Evolutionary conservation across 2,888 invertebrate species (phyloP).

Genomic region (Helleia helle): DNA sequence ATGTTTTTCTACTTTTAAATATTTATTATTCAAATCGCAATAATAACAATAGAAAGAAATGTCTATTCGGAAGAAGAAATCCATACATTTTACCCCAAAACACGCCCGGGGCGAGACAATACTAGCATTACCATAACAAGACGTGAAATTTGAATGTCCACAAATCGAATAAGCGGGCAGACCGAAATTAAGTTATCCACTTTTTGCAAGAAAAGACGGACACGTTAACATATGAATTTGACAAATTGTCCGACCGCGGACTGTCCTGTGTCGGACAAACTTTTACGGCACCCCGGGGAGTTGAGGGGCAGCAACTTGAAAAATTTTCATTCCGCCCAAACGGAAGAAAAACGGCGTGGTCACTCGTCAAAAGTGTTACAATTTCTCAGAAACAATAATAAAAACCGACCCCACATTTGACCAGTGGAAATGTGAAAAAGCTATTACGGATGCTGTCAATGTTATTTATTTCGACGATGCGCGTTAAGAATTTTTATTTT

Average conservation of each 20-base stretch:
- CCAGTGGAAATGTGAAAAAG: conserved; percentile 55
- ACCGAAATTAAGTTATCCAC: conserved; percentile 69
- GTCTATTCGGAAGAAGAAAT: conserved; percentile 3
- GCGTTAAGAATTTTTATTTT: conserved; percentile 67
- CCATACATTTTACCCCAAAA: conserved; percentile 22
- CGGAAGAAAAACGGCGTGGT: conserved; percentile 67
- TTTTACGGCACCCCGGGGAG: conserved; percentile 71
- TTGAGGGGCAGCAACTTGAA: conserved; percentile 61
- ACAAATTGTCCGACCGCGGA: conserved; percentile 67
- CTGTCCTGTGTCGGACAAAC: conserved; percentile 52
- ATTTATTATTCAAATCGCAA: not conserved
- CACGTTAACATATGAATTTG: conserved; percentile 75
- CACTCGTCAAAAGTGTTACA: conserved; percentile 73
- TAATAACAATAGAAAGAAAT: conserved; percentile 2
- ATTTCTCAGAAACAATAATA: conserved; percentile 74
- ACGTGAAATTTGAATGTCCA: conserved; percentile 69
- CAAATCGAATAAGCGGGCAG: conserved; percentile 64
- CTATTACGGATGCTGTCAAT: conserved; percentile 66
- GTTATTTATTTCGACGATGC: conserved; percentile 67
- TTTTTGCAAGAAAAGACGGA: conserved; percentile 72
- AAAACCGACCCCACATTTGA: conserved; percentile 46
- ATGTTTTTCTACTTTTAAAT: too few relatives aligned
- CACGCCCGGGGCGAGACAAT: conserved; percentile 54
- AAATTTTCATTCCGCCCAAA: conserved; percentile 69
- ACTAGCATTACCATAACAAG: conserved; percentile 72